phyloP scores from a whole-genome alignment of 2,888 invertebrate genomes.

The Athalia rosae region DNA sequence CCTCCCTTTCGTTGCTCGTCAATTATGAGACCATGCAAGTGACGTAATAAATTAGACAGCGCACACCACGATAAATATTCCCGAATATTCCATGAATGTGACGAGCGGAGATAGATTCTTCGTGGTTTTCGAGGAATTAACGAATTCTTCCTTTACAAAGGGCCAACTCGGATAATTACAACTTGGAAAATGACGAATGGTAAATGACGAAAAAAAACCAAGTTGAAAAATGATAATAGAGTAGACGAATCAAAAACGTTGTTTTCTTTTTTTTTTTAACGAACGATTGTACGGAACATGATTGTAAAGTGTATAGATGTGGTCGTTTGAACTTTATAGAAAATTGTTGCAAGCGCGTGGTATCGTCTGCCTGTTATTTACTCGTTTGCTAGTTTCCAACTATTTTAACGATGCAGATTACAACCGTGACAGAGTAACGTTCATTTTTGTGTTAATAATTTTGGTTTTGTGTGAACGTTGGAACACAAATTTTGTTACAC shows the following conservation, averaged over 20 bases:
- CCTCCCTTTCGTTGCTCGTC: constrained; percentile 25
- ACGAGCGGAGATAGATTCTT: not conserved
- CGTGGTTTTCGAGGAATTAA: constrained; percentile 20
- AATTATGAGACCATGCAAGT: constrained; percentile 4
- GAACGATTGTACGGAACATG: not conserved
- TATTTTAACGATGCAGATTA: constrained; percentile 27
- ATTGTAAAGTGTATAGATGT: not conserved
- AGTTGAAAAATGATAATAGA: constrained; percentile 1
- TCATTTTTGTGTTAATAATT: constrained; percentile 1
- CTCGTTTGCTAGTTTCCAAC: constrained; percentile 12
- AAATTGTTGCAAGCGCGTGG: not conserved
- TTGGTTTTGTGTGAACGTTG: not conserved
- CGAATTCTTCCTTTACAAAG: constrained; percentile 9
- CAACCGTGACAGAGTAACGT: constrained; percentile 11
- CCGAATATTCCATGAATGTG: constrained; percentile 8
- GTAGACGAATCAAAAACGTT: not conserved
- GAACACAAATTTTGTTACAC: not conserved
- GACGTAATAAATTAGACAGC: constrained; percentile 4
- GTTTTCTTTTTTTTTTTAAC: not conserved
- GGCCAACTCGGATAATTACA: constrained; percentile 3
- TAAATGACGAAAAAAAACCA: not conserved
- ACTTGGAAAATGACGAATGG: not conserved
- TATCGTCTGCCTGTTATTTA: constrained; percentile 26
- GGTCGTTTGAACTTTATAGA: not conserved
- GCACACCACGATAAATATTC: not conserved